These are phyloP conservation scores for Halocynthia roretzi DNA, from an alignment of 23 tunicate genomes.

Conservation along the genomic window DNA sequence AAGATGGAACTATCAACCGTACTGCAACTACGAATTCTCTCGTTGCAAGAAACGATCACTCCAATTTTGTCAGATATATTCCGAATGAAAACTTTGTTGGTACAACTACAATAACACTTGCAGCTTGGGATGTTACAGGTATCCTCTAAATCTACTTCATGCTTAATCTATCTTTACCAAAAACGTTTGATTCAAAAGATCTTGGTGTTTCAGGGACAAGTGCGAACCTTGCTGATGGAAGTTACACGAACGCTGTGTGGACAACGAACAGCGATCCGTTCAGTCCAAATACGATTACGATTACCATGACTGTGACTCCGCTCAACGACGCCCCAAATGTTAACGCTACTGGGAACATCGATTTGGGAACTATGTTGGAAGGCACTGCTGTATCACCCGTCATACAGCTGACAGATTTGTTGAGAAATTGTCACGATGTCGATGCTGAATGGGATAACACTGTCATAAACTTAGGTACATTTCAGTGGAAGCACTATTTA, in stretches of 20 bases:
- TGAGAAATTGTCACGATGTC: constrained; percentile 23
- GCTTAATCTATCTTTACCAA: not conserved
- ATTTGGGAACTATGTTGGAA: constrained; percentile 18
- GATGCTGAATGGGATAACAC: constrained; percentile 13
- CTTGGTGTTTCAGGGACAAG: constrained; percentile 10
- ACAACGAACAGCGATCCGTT: constrained; percentile 25
- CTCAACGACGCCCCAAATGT: constrained; percentile 44
- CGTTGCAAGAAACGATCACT: constrained; percentile 18
- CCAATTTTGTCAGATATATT: not conserved
- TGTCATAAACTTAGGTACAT: constrained; percentile 1
- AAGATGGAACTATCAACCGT: constrained; percentile 17
- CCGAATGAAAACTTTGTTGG: constrained; percentile 29
- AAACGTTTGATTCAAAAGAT: too few relatives aligned
- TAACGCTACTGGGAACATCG: not conserved
- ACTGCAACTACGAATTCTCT: constrained; percentile 1
- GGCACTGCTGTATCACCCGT: constrained; percentile 6
- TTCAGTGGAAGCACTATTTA: too few relatives aligned
- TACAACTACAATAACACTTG: constrained; percentile 32
- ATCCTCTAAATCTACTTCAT: not conserved
- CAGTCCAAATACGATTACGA: constrained; percentile 25
- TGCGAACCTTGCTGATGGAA: constrained; percentile 18
- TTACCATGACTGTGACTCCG: constrained; percentile 14
- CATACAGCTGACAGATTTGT: not conserved
- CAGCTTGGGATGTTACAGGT: constrained; percentile 47
- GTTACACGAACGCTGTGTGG: constrained; percentile 30